Conservation (phyloP, 1,140 invertebrate species). For the Tribolium castaneum region DNA sequence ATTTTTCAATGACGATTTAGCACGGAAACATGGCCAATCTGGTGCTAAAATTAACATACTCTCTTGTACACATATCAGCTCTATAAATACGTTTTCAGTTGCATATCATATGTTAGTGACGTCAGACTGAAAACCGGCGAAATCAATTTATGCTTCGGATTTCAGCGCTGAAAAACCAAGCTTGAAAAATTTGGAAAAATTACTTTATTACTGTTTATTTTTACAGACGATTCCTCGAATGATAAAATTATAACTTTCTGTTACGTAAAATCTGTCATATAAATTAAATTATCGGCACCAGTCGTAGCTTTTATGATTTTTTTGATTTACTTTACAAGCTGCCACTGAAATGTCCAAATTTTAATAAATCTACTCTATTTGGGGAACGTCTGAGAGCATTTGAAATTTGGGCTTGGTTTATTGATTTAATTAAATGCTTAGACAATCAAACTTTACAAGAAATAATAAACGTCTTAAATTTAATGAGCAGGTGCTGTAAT, state of each 20-base stretch:
- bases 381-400: too few relatives aligned
- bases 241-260: constrained; percentile 11
- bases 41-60: constrained; percentile 39
- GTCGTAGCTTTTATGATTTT: not conserved
- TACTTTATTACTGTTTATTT: constrained; percentile 29
- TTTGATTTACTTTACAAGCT: not conserved
- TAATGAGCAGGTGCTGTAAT: not conserved
- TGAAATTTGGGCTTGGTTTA: too few relatives aligned
- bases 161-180: not conserved
- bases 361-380: too few relatives aligned
- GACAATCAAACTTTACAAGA: not conserved
- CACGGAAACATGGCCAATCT: constrained; percentile 42
- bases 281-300: not conserved
- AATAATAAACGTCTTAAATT: not conserved
- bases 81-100: constrained; percentile 49
- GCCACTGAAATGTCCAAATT: too few relatives aligned
- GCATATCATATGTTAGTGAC: constrained; percentile 49
- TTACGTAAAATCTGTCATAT: constrained; percentile 10
- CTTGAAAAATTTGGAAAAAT: not conserved
- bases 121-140: constrained; percentile 39
- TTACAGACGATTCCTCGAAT: constrained; percentile 6
- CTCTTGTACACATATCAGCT: constrained; percentile 44
- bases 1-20: constrained; percentile 38
- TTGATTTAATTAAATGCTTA: too few relatives aligned
- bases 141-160: constrained; percentile 21